Conservation (phyloP, 2,113 vertebrate species). For the Paramisgurnus dabryanus region DNA sequence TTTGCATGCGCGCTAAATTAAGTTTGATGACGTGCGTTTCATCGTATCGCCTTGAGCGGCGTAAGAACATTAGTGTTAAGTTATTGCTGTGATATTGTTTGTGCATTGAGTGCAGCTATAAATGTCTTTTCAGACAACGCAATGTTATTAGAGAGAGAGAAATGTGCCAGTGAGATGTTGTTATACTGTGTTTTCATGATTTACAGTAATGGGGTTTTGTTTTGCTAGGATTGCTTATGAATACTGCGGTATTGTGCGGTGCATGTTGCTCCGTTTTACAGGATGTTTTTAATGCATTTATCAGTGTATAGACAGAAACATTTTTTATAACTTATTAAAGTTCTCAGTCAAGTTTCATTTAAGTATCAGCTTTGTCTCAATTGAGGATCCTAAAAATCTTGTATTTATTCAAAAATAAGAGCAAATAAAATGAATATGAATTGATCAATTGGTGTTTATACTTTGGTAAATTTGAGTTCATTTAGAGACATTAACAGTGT, state of each 20-base stretch:
- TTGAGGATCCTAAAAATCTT: too few species aligned
- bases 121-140: background rate
- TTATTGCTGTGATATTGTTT: background rate
- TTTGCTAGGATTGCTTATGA: background rate
- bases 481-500: too few species aligned
- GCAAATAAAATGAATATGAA: too few species aligned
- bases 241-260: background rate
- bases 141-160: background rate
- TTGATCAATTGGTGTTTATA: too few species aligned
- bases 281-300: background rate
- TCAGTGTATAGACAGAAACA: too few species aligned
- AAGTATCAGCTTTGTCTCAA: too few species aligned
- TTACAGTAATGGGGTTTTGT: background rate
- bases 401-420: too few species aligned
- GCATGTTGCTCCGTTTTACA: background rate
- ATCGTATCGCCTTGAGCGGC: background rate
- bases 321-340: too few species aligned
- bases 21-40: slow-evolving; percentile 15
- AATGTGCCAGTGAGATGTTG: background rate
- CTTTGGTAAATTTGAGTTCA: too few species aligned
- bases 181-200: slow-evolving; percentile 1
- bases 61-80: background rate
- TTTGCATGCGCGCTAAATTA: slow-evolving; percentile 16
- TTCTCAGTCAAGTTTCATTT: too few species aligned
- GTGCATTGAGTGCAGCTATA: background rate